phyloP scores from a whole-genome alignment of 2,888 invertebrate species.

The Phrixothrix hirtus region DNA sequence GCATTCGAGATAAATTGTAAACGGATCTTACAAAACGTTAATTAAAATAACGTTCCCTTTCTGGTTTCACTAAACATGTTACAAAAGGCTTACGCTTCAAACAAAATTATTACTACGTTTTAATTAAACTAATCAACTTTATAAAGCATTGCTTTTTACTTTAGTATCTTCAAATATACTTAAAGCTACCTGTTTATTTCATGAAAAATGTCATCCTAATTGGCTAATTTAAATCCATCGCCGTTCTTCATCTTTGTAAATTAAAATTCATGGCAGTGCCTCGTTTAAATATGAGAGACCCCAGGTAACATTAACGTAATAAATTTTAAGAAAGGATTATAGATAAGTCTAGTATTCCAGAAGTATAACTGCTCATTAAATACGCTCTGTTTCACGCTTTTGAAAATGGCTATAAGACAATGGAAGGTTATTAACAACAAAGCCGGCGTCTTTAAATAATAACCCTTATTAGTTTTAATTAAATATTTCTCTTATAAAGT shows the following conservation, averaged over 20 bases:
- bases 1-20: not conserved
- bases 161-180: not conserved
- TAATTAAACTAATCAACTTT: not conserved
- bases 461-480: too few species aligned
- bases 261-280: conserved; percentile 3
- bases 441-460: too few species aligned
- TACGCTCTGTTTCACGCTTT: too few species aligned
- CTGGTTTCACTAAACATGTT: not conserved
- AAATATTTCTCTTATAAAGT: too few species aligned
- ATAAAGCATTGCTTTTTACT: not conserved
- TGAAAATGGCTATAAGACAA: too few species aligned
- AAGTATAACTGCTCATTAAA: too few species aligned
- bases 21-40: conserved; percentile 3
- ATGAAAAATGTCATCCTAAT: not conserved
- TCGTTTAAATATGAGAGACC: not conserved
- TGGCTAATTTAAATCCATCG: too few species aligned
- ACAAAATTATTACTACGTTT: not conserved
- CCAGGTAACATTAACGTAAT: not conserved
- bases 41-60: conserved; percentile 5
- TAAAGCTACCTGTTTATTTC: not conserved
- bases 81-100: not conserved
- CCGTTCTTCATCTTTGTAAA: not conserved
- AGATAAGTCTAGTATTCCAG: too few species aligned
- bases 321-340: too few species aligned
- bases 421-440: too few species aligned